These are phyloP conservation scores for Cheilosia impressa DNA, from an alignment of 2,888 invertebrate genomes.

Conservation along the genomic window DNA sequence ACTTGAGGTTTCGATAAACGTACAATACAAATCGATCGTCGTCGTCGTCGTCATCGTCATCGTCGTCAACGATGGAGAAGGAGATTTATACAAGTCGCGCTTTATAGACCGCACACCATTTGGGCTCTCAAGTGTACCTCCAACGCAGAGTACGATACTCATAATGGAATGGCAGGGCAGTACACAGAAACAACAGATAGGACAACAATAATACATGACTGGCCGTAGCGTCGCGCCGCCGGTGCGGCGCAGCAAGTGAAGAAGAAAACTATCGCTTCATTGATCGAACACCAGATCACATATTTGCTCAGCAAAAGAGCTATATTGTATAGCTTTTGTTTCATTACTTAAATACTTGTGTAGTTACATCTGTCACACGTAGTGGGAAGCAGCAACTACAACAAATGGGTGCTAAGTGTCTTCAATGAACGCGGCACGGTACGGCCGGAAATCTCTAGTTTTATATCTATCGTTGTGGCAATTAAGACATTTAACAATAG, in stretches of 20 bases:
- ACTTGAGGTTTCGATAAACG: conserved; percentile 47
- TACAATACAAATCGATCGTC: conserved; percentile 28
- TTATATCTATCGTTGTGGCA: too few relatives aligned
- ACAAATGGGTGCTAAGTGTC: not conserved
- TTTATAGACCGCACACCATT: conserved; percentile 37
- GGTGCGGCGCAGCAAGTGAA: not conserved
- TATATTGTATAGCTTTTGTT: conserved; percentile 29
- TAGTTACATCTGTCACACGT: not conserved
- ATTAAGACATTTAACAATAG: too few relatives aligned
- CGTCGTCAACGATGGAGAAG: not conserved
- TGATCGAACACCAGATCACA: conserved; percentile 20
- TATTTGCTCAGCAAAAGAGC: conserved; percentile 34
- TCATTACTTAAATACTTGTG: conserved; percentile 29
- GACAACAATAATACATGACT: conserved; percentile 27
- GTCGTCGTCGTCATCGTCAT: conserved; percentile 11
- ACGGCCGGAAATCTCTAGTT: not conserved
- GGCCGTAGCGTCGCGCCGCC: not conserved
- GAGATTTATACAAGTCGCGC: conserved; percentile 26
- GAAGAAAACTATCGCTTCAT: not conserved
- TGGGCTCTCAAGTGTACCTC: conserved; percentile 36
- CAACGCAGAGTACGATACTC: conserved; percentile 39
- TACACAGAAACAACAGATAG: not conserved
- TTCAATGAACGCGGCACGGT: not conserved
- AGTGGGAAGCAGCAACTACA: not conserved
- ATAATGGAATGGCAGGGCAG: not conserved